Evolutionary conservation across 1,140 invertebrate genomes (phyloP), one percentile per base, ranked within the genome.

Genomic region (Hydropsyche tenuis): DNA sequence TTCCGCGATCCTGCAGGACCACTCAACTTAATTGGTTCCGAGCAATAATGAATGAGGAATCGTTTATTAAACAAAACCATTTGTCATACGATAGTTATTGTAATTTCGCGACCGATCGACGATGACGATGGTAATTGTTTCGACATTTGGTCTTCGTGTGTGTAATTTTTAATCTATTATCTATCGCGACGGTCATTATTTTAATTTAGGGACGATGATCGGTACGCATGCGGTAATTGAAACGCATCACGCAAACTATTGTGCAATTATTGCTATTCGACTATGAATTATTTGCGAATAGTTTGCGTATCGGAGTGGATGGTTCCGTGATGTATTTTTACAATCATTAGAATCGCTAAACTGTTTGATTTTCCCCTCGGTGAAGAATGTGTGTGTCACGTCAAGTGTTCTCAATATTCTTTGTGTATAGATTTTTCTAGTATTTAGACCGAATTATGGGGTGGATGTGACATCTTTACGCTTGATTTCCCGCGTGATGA

Each of bases 391-490:
- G 9, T n/a, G 9, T 37, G 30, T 37, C 30, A 37, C 3, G 3
- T 37, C 30, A 37, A 37, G 30, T 37, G 30, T 9, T 37, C 30
- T 37, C 30, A 37, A 37, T 37, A 37, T 37, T 37, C 30, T 37
- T 37, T 37, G 9, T 37, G 9, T 37, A 37, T 37, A 37, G 30
- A 37, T 4, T 37, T 37, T 37, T 9, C 30, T 37, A 4, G 30
- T 37, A 37, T 37, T 37, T 37, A 37, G 30, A 4, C 9, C 30
- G 30, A 37, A 37, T 37, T 37, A 37, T 37, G 56, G 51, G 56
- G 56, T 60, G 56, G 68, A 25, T 12, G 48, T 27, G 63, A 69
- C 64, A 77, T 77, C 71, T 77, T 77, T 71, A 75, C 76, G 76
- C 73, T 73, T 68, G 65, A 69, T 53, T 56, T 71, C 53, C 56